Percentiles rank a stretch among this genome's conserved stretches.
These are phyloP conservation scores for Chaetogeoica ovagalla DNA, from an alignment of 2,888 invertebrate species.

Conservation along the genomic window DNA sequence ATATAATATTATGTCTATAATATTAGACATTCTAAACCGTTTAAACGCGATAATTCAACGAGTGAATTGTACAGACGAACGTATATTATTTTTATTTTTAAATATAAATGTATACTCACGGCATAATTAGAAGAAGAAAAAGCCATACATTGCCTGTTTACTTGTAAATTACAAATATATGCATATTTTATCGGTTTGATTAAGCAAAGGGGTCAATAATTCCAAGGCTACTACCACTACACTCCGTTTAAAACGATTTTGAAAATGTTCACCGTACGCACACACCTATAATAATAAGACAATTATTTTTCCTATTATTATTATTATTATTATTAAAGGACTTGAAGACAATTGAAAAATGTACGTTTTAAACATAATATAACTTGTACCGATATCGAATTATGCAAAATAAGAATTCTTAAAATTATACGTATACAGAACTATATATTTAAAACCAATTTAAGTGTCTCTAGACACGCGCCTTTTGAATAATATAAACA, in stretches of 20 bases:
- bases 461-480: no score
- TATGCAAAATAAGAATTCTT: no score
- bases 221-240: neutral
- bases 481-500: no score
- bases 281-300: neutral
- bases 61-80: neutral
- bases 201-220: neutral
- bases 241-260: constrained; percentile 2
- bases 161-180: neutral
- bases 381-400: no score
- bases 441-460: no score
- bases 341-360: neutral
- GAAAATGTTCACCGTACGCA: neutral
- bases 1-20: no score
- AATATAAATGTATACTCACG: no score
- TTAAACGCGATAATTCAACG: neutral
- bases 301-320: neutral
- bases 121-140: neutral
- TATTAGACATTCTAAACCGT: no score
- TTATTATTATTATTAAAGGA: neutral
- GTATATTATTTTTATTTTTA: neutral
- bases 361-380: no score
- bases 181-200: constrained; percentile 7
- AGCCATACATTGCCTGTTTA: neutral
- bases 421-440: no score